Base-by-base conservation (phyloP, 2,113 vertebrate genomes). In the Myiopsitta monachus region DNA sequence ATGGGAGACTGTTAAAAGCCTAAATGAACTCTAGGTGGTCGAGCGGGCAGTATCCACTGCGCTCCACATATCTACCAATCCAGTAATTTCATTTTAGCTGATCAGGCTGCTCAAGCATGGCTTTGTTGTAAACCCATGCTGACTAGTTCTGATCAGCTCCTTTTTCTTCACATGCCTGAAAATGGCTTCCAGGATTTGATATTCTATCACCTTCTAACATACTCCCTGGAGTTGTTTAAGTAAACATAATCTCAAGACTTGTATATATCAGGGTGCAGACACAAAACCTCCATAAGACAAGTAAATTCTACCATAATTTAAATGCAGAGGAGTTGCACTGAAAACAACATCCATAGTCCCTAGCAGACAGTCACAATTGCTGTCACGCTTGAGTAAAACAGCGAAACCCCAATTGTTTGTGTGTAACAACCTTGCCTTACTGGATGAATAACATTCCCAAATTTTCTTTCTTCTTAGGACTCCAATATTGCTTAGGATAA, bases 291-390 rank as follows among this genome's bases (percentile, higher is more conserved):
- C 2, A 31, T 26, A 18, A 6, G 41, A 18, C 11, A 83, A 4
- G 17, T 52, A 18, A 83, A 70, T 52, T 78, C 24, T 79, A 43
- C 14, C 8, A 10, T 44, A 27, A 51, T 46, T 82, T 43, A 74
- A 41, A 36, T 33, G 21, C 41, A 4, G 3, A 5, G 2, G 91
- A 55, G 4, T 38, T 69, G 10, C 0, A 0, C 6, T 55, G 31
- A 30, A 74, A 75, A 22, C 7, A 44, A 64, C 44, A 74, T 6
- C 6, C 5, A 7, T 55, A 38, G 33, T 61, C 11, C 26, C 33
- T 55, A 72, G 19, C 14, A 83, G 4, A 4, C 11, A 43, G 63
- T 33, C n/a, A 72, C 13, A 52, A 87, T 6, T 31, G 23, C 17
- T 64, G 22, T 24, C 67, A 75, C 26, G n/a, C 0, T 18, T 27